Evolutionary conservation across 2,888 invertebrate species (phyloP).

Genomic region (Spisula subtruncata): DNA sequence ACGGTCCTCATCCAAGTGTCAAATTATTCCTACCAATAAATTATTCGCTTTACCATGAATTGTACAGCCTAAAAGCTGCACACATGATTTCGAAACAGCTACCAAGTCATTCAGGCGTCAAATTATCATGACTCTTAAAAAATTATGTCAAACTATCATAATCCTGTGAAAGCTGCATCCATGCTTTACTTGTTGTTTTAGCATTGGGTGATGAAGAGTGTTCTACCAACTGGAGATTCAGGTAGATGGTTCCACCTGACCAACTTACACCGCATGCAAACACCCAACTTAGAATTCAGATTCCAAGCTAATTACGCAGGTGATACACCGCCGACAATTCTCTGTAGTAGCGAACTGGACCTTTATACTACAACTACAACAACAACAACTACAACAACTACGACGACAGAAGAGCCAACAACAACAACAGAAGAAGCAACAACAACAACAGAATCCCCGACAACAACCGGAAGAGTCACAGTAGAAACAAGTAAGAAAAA

Average conservation of each 20-base stretch:
- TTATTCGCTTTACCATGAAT: no score
- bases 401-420: not conserved
- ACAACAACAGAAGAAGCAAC: not conserved
- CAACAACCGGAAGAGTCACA: not conserved
- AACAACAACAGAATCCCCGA: not conserved
- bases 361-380: not conserved
- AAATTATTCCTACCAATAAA: no score
- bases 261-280: not conserved
- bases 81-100: no score
- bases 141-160: no score
- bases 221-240: not conserved
- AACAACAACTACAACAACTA: not conserved
- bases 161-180: no score
- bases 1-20: no score
- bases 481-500: not conserved
- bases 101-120: no score
- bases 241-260: slow-evolving; percentile 26
- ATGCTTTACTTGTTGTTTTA: not conserved
- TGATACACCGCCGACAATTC: not conserved
- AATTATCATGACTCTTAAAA: no score
- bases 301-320: slow-evolving; percentile 20
- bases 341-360: not conserved
- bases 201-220: not conserved
- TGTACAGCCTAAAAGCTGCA: no score
- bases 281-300: not conserved